Evolutionary conservation across 2,888 invertebrate genomes (phyloP).

Genomic region (Sceliomorpha sp.): DNA sequence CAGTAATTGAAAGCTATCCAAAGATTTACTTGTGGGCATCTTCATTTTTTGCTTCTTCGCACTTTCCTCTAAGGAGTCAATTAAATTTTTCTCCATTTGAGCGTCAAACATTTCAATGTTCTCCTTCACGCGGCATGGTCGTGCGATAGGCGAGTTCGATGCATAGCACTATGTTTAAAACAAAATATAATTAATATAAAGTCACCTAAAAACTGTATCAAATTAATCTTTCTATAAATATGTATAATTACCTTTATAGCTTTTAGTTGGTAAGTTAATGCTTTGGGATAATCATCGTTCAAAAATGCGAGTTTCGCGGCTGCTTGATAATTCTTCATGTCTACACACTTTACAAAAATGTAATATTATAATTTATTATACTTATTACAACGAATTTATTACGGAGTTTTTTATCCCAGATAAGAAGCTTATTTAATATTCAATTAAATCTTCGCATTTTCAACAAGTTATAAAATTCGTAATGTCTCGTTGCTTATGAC

Average conservation of each 20-base stretch:
- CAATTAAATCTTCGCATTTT: too few relatives aligned
- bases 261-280: conserved; percentile 78
- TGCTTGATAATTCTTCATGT: conserved; percentile 80
- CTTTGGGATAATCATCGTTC: conserved; percentile 77
- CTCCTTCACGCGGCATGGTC: conserved; percentile 46
- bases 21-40: conserved; percentile 75
- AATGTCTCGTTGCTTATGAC: too few relatives aligned
- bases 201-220: too few relatives aligned
- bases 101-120: conserved; percentile 73
- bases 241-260: conserved; percentile 51
- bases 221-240: too few relatives aligned
- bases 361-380: too few relatives aligned
- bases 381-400: too few relatives aligned
- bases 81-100: conserved; percentile 74
- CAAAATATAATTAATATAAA: too few relatives aligned
- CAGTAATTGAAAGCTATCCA: conserved; percentile 73
- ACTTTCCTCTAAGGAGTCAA: conserved; percentile 72
- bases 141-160: too few relatives aligned
- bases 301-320: conserved; percentile 80
- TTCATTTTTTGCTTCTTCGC: conserved; percentile 70
- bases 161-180: too few relatives aligned
- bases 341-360: conserved; percentile 72
- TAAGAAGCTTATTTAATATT: too few relatives aligned
- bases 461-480: too few relatives aligned
- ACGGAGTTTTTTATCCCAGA: too few relatives aligned